Evolutionary conservation across 2,797 vertebrate species (phyloP).

Genomic region (Etheostoma perlongum): DNA sequence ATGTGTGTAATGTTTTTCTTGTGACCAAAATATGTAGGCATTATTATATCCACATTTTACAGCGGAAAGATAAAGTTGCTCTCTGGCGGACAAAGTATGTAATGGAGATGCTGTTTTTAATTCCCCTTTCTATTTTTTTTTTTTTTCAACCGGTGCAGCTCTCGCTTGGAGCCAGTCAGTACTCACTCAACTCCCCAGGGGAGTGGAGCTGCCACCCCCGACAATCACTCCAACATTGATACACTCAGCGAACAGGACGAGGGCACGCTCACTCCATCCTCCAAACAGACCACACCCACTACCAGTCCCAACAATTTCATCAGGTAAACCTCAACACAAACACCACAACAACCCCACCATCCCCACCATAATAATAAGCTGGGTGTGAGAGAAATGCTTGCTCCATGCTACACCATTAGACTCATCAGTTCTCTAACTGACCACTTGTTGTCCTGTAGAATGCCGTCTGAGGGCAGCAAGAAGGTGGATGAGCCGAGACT

Average conservation of each 20-base stretch:
- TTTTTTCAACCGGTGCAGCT: constrained; percentile 78
- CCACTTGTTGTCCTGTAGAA: constrained; percentile 76
- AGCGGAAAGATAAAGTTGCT: not conserved
- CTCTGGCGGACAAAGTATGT: not conserved
- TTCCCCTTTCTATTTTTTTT: constrained; percentile 2
- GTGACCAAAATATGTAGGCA: not conserved
- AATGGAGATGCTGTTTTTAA: not conserved
- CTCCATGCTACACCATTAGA: not conserved
- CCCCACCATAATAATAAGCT: too few relatives aligned
- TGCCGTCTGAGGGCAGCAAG: constrained; percentile 85
- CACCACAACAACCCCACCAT: too few relatives aligned
- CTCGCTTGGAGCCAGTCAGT: constrained; percentile 92
- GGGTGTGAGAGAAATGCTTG: not conserved
- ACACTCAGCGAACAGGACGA: constrained; percentile 98
- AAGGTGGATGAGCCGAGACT: constrained; percentile 88
- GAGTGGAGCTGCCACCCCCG: constrained; percentile 89
- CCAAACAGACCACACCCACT: constrained; percentile 93
- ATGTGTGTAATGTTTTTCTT: not conserved
- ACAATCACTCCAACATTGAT: constrained; percentile 93
- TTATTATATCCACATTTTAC: not conserved
- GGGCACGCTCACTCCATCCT: constrained; percentile 93
- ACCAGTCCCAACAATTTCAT: constrained; percentile 91
- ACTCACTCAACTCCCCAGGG: constrained; percentile 90
- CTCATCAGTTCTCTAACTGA: not conserved
- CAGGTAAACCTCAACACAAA: constrained; percentile 73